Evolutionary conservation across 2,888 invertebrate species (phyloP).

Genomic region (Drosophila mulleri): DNA sequence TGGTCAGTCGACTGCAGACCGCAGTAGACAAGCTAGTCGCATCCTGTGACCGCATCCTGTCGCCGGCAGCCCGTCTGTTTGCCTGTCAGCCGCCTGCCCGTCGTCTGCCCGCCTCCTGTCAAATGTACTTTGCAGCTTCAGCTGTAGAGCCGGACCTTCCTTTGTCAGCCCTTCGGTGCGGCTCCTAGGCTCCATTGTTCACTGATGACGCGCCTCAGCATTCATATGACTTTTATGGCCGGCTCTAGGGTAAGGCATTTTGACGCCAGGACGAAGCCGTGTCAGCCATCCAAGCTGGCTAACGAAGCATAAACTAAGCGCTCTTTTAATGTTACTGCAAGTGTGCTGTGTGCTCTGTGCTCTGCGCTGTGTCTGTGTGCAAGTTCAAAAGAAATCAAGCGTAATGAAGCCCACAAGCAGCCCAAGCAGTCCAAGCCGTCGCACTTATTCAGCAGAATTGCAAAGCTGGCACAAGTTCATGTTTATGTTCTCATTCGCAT

Average conservation of each 20-base stretch:
- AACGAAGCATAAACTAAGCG: slow-evolving; percentile 70
- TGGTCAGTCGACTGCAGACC: slow-evolving; percentile 58
- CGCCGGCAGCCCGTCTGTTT: slow-evolving; percentile 56
- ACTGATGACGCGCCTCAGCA: slow-evolving; percentile 42
- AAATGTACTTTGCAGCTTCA: slow-evolving; percentile 50
- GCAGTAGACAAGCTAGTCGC: slow-evolving; percentile 55
- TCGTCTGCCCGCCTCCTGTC: slow-evolving; percentile 4
- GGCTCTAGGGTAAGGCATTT: slow-evolving; percentile 60
- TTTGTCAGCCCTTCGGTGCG: neutral
- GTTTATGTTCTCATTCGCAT: slow-evolving; percentile 37
- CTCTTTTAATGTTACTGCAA: slow-evolving; percentile 43
- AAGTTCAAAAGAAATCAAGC: slow-evolving; percentile 71
- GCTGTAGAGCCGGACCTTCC: slow-evolving; percentile 28
- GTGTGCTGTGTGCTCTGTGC: slow-evolving; percentile 19
- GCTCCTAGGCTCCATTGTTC: slow-evolving; percentile 44
- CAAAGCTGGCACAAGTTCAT: slow-evolving; percentile 53
- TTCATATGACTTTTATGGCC: slow-evolving; percentile 60
- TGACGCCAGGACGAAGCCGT: slow-evolving; percentile 60
- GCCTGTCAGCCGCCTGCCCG: slow-evolving; percentile 18
- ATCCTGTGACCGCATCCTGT: slow-evolving; percentile 78
- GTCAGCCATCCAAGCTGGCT: slow-evolving; percentile 48
- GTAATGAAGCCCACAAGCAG: slow-evolving; percentile 65
- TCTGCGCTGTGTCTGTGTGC: slow-evolving; percentile 11
- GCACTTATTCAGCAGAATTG: slow-evolving; percentile 49
- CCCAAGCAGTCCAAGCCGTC: slow-evolving; percentile 26